Base-by-base conservation (phyloP, 1,140 invertebrate species). In the Lordiphosa mommai region DNA sequence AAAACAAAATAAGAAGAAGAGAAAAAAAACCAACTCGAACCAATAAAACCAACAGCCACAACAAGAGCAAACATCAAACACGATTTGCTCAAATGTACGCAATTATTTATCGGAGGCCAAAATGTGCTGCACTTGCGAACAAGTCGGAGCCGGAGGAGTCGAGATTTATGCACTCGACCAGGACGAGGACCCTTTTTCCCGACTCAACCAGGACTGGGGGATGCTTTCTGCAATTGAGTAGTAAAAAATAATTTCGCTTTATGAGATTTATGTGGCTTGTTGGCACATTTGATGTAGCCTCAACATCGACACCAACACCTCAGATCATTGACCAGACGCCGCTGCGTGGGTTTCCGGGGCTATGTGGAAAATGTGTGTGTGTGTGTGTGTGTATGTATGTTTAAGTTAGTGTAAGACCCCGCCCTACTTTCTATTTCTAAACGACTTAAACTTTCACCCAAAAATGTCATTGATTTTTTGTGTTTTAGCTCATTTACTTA, bases 251-350 rank as follows among this genome's bases (percentile, higher is more conserved):
- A 84, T 84, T 84, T 84, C 77, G 67, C 60, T 43, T 82, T 70
- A 65, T 72, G 61, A 86, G 82, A 86, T 86, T 86, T 86, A 86
- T 86, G 82, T 86, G 82, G 74, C 74, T 70, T 86, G 82, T 86
- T 82, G 66, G 61, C 72, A 86, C 82, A 86, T 86, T 86, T 86
- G 72, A 77, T 86, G 82, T 86, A 82, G 50, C 63, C 73, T 48
- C 49, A 23, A 41, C 43, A 72, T 30, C 38, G 17, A 48, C 37
- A 49, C 63, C 51, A 43, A 82, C 74, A 80, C 70, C 77, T 79
- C 61, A 27, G 34, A 20, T 13, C 14, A 27, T 12, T 5, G 10
- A 29, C 16, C 33, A 50, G 13, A 0, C 34, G 13, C 55, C 17
- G 8, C 32, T 10, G 20, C 14, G 12, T 47, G 29, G 29, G 44